Evolutionary conservation across 2,113 vertebrate genomes (phyloP), one percentile per base, ranked within the genome.

Genomic region (Rhinoderma darwinii): DNA sequence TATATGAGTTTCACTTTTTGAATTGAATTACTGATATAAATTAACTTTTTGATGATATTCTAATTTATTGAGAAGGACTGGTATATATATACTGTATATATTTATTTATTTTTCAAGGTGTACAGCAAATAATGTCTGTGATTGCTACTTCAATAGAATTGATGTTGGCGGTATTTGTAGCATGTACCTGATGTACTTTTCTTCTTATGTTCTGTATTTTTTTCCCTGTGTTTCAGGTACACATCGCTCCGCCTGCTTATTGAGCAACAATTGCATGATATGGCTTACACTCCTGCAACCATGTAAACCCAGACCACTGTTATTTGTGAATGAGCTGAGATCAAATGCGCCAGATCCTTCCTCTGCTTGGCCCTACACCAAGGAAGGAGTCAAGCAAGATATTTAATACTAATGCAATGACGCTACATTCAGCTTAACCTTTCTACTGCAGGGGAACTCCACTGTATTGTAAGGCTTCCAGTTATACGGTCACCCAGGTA

Each of bases 221-320:
- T 47, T 32, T 4, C 3, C 14, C 1, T 0, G 27, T 82, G 15
- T 87, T 79, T 0, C 86, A 95, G 95, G 83, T 98, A 98, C 84
- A 95, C 94, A 0, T 93, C 94, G 83, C 92, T 98, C 43, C 95
- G 96, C 27, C 89, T 95, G 76, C 94, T 96, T 90, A 98, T 99
- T 35, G 94, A 97, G 89, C 97, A 95, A 83, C 95, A 96, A 91
- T 93, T 99, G 88, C 92, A 95, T 66, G 96, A 97, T 93, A 93
- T 95, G 76, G 94, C 96, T 0, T 96, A 96, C 43, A 94, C 94
- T 5, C 94, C 93, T 0, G 92, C 91, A 0, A 91, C 89, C 0
- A 93, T 95, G 89, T 95, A 88, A 91, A 72, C 75, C 75, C 3
- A 1, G 61, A 50, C 63, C 32, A 22, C 30, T 63, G 66, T 22